Conservation (phyloP, 1,140 invertebrate genomes). For the Dinoponera quadriceps region DNA sequence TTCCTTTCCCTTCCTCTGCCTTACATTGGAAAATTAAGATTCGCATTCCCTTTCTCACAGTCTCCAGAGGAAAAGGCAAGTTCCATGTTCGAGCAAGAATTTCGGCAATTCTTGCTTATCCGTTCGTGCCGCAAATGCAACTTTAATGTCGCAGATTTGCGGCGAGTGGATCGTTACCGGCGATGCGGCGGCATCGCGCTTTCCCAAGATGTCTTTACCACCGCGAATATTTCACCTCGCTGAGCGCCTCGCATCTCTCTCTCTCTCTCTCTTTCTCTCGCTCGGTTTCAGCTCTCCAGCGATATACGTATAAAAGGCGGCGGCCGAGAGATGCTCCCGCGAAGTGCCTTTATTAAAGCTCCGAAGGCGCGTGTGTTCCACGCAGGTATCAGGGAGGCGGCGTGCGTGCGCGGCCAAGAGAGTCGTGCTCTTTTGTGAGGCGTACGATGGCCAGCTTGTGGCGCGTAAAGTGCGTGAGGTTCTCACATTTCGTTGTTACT, state of each 20-base stretch:
- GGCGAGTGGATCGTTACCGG: constrained; percentile 20
- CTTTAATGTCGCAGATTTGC: constrained; percentile 32
- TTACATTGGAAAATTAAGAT: too few relatives aligned
- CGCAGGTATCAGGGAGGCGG: background rate
- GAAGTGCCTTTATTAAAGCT: constrained; percentile 45
- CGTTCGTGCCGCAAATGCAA: constrained; percentile 31
- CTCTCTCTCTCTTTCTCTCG: too few relatives aligned
- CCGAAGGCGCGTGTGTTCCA: background rate
- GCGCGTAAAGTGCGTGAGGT: background rate
- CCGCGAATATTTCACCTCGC: background rate
- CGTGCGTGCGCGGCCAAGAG: background rate
- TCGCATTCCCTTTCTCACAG: background rate
- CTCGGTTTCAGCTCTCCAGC: background rate
- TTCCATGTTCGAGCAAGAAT: constrained; percentile 1
- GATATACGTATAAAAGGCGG: constrained; percentile 2
- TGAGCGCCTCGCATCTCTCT: background rate
- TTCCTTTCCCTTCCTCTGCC: background rate
- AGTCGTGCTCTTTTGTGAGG: background rate
- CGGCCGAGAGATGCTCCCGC: too few relatives aligned
- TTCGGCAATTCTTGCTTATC: constrained; percentile 45
- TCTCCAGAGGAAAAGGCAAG: background rate
- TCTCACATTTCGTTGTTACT: constrained; percentile 2
- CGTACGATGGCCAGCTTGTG: background rate
- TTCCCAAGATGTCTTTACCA: background rate
- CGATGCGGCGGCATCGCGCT: background rate